Conservation (phyloP, 2,888 invertebrate species). For the Hirtodrosophila duncani region DNA sequence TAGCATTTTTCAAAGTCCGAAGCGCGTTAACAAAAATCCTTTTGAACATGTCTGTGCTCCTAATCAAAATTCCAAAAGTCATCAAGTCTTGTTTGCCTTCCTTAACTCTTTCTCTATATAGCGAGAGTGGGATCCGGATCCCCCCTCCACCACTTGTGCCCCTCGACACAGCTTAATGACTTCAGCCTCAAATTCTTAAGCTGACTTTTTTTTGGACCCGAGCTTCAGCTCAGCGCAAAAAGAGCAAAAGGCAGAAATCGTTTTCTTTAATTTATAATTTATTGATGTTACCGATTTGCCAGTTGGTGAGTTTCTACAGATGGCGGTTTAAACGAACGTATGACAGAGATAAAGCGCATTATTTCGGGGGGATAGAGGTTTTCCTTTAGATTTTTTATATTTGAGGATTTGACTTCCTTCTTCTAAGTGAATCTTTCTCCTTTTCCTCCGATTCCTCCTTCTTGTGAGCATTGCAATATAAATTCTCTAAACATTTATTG, state of each 20-base stretch:
- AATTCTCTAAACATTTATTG: conserved; percentile 37
- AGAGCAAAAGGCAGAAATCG: conserved; percentile 45
- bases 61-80: conserved; percentile 72
- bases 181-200: conserved; percentile 65
- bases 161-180: conserved; percentile 54
- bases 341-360: too few species aligned
- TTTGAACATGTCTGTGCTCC: conserved; percentile 72
- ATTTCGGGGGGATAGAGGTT: too few species aligned
- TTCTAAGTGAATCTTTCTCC: too few species aligned
- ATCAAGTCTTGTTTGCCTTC: conserved; percentile 48
- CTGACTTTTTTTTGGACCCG: conserved; percentile 44
- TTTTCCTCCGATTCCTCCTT: too few species aligned
- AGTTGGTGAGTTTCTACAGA: not conserved
- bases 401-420: too few species aligned
- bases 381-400: too few species aligned
- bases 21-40: conserved; percentile 71
- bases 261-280: conserved; percentile 73
- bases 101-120: conserved; percentile 9
- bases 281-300: conserved; percentile 66
- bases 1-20: conserved; percentile 67
- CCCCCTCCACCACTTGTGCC: not conserved
- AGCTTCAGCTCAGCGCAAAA: conserved; percentile 9
- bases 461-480: conserved; percentile 21
- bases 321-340: too few species aligned
- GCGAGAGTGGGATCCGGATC: not conserved